Base-by-base conservation (phyloP, 2,888 invertebrate species). In the Axea sp. region DNA sequence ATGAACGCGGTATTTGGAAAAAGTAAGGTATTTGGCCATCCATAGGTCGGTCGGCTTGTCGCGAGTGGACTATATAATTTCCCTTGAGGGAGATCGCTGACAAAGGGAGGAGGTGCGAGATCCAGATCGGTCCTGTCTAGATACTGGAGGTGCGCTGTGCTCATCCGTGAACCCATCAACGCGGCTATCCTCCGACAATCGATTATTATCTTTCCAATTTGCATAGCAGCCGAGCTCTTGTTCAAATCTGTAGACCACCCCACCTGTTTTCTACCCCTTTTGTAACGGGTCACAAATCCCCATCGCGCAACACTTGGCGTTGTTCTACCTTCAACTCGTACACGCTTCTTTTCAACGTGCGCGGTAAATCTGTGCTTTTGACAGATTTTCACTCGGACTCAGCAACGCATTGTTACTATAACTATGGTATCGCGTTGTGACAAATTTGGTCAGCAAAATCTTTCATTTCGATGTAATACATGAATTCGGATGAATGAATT, bases 181-280 rank as follows among this genome's bases (percentile, higher is more conserved):
- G 78, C 80, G 77, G 80, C 82, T 81, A 81, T 84, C 80, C 79
- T 80, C 84, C 81, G 81, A 82, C 84, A 83, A 87, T 87, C 86
- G 86, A 87, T 87, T 86, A 87, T 86, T 85, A 86, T 86, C 85
- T 85, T 85, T 86, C 85, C 85, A 87, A 86, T 86, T 86, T 86
- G 84, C 86, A 85, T 85, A 81, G 84, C 85, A 82, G 84, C 83
- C 81, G 78, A 80, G 81, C 80, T 80, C 81, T 79, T 81, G 81
- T 82, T 82, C 82, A 81, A 84, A 83, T 84, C 85, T 82, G 77
- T 83, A 80, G 77, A 51, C 75, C 80, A 77, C 76, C 55, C 76
- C 80, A 76, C 17, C 75, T 49, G 73, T 79, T 76, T 80, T 59
- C 74, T 78, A 78, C 78, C 82, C 81, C 77, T 80, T 78, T 68